Conservation (phyloP, 2,113 vertebrate species). For the Alouatta palliata region DNA sequence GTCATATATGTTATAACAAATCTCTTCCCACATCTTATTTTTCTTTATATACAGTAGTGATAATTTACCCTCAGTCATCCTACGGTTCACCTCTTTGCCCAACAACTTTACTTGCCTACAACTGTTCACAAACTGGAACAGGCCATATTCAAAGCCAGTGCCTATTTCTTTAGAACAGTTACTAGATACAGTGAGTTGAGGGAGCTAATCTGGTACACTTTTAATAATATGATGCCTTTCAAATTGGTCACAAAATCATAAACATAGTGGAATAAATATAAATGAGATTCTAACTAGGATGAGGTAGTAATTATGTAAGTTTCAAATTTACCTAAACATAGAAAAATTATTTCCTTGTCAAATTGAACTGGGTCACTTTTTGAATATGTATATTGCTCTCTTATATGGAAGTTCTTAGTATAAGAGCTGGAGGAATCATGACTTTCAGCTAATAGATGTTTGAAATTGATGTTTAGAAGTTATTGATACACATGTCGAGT, state of each 20-base stretch:
- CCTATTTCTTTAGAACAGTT: conserved; percentile 20
- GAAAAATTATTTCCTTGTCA: background rate
- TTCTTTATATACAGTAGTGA: background rate
- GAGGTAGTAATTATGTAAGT: background rate
- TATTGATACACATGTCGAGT: background rate
- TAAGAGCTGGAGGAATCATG: background rate
- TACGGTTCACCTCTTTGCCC: background rate
- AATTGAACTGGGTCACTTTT: background rate
- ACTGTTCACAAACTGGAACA: background rate
- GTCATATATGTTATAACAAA: background rate
- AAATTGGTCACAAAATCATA: conserved; percentile 28
- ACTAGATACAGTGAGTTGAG: background rate
- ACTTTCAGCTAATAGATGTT: conserved; percentile 28
- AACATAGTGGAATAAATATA: conserved; percentile 31
- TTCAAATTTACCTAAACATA: conserved; percentile 24
- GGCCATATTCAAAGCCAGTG: background rate
- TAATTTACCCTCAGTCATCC: background rate
- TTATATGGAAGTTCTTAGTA: background rate
- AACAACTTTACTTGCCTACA: background rate
- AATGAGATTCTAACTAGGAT: background rate
- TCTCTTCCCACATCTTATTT: background rate
- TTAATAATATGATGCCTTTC: conserved; percentile 9
- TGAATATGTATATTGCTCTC: background rate
- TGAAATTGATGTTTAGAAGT: background rate
- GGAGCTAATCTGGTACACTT: background rate